Percentiles rank a stretch among this genome's conserved stretches.
Conservation (phyloP, 2,888 invertebrate genomes). For the Campoletis raptor region DNA sequence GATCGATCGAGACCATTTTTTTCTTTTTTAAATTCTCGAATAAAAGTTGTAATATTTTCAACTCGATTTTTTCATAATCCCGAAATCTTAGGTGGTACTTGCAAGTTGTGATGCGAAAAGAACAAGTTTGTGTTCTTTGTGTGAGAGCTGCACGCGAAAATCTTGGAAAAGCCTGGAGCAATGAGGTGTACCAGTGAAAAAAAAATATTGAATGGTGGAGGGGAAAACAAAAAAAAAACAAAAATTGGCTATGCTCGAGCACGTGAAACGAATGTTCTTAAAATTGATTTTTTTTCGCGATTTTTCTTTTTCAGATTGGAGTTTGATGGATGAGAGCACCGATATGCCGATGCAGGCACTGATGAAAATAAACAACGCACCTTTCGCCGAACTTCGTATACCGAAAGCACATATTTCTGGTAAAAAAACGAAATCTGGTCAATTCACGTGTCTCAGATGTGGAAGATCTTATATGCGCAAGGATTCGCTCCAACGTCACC, state of each 20-base stretch:
- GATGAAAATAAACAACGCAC: conserved; percentile 69
- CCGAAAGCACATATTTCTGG: conserved; percentile 76
- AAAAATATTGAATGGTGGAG: conserved; percentile 59
- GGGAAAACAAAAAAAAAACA: conserved; percentile 19
- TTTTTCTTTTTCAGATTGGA: conserved; percentile 77
- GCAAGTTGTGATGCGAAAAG: conserved; percentile 48
- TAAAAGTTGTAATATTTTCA: background rate
- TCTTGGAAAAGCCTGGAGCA: conserved; percentile 26
- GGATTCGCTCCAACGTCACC: conserved; percentile 87
- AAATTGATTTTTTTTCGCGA: conserved; percentile 72
- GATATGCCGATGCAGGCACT: conserved; percentile 77
- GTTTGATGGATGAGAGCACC: conserved; percentile 71
- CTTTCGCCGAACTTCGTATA: conserved; percentile 78
- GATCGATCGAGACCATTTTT: background rate
- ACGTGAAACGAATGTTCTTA: conserved; percentile 72
- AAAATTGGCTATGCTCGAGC: background rate
- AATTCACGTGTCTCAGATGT: conserved; percentile 87
- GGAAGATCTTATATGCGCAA: conserved; percentile 87
- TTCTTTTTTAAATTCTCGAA: background rate
- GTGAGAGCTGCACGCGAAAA: conserved; percentile 59
- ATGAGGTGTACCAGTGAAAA: conserved; percentile 49
- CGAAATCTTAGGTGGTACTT: conserved; percentile 24
- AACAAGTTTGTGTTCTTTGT: conserved; percentile 12
- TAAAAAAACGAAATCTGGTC: conserved; percentile 77
- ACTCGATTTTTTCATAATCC: background rate